A percentile compares a stretch with the other conserved stretches of the same genome.
phyloP scores from a whole-genome alignment of 2,797 vertebrate genomes.

The Craterocephalus amniculus region DNA sequence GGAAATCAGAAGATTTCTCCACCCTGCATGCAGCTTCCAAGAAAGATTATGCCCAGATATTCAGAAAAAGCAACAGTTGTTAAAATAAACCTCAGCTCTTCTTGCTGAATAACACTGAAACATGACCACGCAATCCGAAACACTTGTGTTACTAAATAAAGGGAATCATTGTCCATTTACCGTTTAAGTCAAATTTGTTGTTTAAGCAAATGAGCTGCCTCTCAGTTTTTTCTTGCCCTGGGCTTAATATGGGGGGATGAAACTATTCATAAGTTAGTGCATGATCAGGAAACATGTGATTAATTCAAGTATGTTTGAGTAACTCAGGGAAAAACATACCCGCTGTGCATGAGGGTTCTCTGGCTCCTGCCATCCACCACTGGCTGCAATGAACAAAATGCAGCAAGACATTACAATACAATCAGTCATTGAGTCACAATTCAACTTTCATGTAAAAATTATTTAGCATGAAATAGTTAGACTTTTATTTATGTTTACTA shows the following conservation, averaged over 20 bases:
- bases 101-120: background rate
- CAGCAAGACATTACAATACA: conserved; percentile 20
- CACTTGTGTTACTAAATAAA: background rate
- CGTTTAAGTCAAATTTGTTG: background rate
- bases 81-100: too few relatives aligned
- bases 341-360: conserved; percentile 94
- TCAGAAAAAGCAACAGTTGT: too few relatives aligned
- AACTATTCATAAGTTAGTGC: conserved; percentile 23
- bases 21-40: too few relatives aligned
- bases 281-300: conserved; percentile 67
- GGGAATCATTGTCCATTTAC: background rate
- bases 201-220: background rate
- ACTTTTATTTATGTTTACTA: background rate
- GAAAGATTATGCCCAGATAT: too few relatives aligned
- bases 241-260: background rate
- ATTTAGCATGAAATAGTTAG: background rate
- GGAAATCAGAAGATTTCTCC: too few relatives aligned
- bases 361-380: conserved; percentile 98
- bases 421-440: too few relatives aligned
- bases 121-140: background rate
- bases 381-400: conserved; percentile 82
- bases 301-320: conserved; percentile 37
- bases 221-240: conserved; percentile 12
- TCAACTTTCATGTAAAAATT: background rate
- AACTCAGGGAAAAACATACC: conserved; percentile 80